These are phyloP conservation scores for Dynastes maya DNA, from an alignment of 2,888 invertebrate species.

Conservation along the genomic window DNA sequence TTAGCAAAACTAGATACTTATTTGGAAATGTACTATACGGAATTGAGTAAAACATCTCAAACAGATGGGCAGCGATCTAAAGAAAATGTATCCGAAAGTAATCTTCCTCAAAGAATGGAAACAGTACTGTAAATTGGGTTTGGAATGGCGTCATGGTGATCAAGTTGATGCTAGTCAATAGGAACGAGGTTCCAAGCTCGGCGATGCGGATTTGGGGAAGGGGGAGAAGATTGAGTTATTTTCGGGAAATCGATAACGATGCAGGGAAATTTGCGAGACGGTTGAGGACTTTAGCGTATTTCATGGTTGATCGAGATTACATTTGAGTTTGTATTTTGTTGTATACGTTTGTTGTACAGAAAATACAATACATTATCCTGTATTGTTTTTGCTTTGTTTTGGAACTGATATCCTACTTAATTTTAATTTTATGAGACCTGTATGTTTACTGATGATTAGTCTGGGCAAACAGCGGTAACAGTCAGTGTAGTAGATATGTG, in stretches of 20 bases:
- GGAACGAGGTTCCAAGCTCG: slow-evolving; percentile 55
- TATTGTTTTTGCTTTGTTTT: no score
- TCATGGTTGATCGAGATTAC: not conserved
- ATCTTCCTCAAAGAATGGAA: slow-evolving; percentile 58
- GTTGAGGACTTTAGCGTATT: not conserved
- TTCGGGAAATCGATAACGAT: not conserved
- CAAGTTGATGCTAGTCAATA: slow-evolving; percentile 58
- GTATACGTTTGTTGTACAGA: not conserved
- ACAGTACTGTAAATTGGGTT: slow-evolving; percentile 58
- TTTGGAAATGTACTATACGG: slow-evolving; percentile 60
- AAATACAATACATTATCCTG: not conserved
- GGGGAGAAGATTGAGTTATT: not conserved
- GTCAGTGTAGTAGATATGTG: no score
- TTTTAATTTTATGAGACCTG: no score
- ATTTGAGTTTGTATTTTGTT: not conserved
- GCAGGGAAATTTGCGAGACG: slow-evolving; percentile 3
- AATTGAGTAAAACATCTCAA: slow-evolving; percentile 56
- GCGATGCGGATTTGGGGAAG: slow-evolving; percentile 27
- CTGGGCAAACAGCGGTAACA: no score
- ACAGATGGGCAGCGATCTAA: slow-evolving; percentile 60
- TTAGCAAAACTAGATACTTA: slow-evolving; percentile 59
- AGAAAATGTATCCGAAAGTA: slow-evolving; percentile 58
- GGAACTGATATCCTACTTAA: no score
- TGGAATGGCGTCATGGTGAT: slow-evolving; percentile 55
- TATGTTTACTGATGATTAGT: no score